Conservation (phyloP, 2,113 vertebrate species). For the Ginglymostoma cirratum region DNA sequence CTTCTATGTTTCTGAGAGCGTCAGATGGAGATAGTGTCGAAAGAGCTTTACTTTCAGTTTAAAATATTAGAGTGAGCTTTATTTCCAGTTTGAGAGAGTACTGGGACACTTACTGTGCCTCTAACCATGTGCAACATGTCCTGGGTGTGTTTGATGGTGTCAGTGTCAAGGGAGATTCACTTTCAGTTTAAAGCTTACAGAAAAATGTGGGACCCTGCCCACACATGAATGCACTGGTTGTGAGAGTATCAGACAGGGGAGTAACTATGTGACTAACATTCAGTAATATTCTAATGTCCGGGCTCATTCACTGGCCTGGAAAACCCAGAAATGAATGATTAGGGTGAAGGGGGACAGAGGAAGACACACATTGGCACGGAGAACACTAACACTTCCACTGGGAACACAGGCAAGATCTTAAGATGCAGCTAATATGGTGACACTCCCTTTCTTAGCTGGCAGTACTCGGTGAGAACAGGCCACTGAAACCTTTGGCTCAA, state of each 20-base stretch:
- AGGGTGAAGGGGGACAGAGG: background rate
- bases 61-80: too few relatives aligned
- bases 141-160: too few relatives aligned
- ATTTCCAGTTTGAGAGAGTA: too few relatives aligned
- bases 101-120: too few relatives aligned
- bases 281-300: background rate
- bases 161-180: too few relatives aligned
- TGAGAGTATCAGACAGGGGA: background rate
- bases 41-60: too few relatives aligned
- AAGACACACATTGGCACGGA: background rate
- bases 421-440: background rate
- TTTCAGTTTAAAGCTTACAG: background rate
- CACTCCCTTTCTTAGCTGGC: background rate
- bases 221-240: background rate
- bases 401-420: conserved; percentile 45
- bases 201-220: background rate
- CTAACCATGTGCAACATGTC: too few relatives aligned
- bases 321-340: background rate
- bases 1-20: too few relatives aligned
- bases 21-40: too few relatives aligned
- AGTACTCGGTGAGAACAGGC: conserved; percentile 36
- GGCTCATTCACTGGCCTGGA: background rate
- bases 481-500: conserved; percentile 5
- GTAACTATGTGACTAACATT: background rate
- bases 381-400: background rate